These are phyloP conservation scores for Caenorhabditis drosophilae DNA, from an alignment of 2,888 invertebrate species.

Conservation along the genomic window DNA sequence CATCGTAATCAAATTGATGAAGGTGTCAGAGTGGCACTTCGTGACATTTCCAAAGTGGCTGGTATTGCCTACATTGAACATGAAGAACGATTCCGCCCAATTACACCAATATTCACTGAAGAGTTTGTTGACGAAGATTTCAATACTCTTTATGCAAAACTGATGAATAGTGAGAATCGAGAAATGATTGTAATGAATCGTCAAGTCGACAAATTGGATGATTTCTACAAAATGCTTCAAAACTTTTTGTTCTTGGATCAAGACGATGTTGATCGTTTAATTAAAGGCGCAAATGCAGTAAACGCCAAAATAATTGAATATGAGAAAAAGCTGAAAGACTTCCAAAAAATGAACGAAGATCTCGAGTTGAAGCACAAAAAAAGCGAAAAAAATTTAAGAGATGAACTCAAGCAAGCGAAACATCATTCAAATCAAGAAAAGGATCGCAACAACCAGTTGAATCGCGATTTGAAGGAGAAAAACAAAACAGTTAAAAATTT, in stretches of 20 bases:
- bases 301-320: constrained; percentile 13
- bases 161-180: constrained; percentile 1
- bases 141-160: not conserved
- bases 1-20: not conserved
- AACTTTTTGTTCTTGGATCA: constrained; percentile 5
- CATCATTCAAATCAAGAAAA: constrained; percentile 28
- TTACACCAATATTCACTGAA: not conserved
- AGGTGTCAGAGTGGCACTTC: not conserved
- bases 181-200: constrained; percentile 3
- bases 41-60: constrained; percentile 9
- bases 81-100: constrained; percentile 3
- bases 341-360: constrained; percentile 22
- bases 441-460: constrained; percentile 24
- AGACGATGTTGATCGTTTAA: constrained; percentile 3
- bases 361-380: constrained; percentile 22
- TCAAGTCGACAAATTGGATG: constrained; percentile 1
- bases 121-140: constrained; percentile 5
- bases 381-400: constrained; percentile 35
- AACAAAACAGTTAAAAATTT: constrained; percentile 55
- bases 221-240: not conserved
- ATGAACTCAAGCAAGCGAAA: constrained; percentile 25
- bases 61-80: constrained; percentile 11
- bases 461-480: constrained; percentile 45
- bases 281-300: not conserved
- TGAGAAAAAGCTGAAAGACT: constrained; percentile 14